Evolutionary conservation across 2,797 vertebrate genomes (phyloP).

Genomic region (Spatula clypeata): DNA sequence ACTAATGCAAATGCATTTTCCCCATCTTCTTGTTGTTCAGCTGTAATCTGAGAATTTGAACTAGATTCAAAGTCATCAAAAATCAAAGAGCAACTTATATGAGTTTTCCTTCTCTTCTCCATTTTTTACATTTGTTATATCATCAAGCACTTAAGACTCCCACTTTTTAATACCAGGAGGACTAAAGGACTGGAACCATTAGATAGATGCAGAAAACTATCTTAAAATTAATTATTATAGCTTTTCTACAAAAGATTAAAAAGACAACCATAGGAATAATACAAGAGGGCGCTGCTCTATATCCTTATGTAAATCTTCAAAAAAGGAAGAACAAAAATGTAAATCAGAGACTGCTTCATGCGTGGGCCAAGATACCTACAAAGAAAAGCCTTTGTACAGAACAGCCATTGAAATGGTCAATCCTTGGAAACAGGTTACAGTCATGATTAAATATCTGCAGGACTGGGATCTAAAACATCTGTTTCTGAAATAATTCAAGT

Average conservation of each 20-base stretch:
- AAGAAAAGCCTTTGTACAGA: not conserved
- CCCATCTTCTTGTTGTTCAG: not conserved
- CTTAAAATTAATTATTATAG: not conserved
- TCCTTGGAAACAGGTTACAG: not conserved
- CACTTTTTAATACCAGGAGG: not conserved
- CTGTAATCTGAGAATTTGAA: not conserved
- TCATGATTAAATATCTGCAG: not conserved
- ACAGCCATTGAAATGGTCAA: not conserved
- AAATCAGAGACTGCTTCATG: not conserved
- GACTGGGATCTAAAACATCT: not conserved
- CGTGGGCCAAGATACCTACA: not conserved
- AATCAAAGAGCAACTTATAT: not conserved
- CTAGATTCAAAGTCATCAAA: not conserved
- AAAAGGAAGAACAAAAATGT: not conserved
- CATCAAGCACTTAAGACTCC: not conserved
- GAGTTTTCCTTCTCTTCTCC: not conserved
- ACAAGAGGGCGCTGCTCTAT: not conserved
- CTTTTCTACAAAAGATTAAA: not conserved
- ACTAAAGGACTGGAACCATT: not conserved
- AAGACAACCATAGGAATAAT: not conserved
- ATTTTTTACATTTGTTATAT: not conserved
- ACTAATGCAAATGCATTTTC: not conserved
- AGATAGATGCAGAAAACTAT: not conserved
- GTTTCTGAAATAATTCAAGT: constrained; percentile 33
- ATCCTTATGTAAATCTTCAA: not conserved